A percentile compares a stretch with the other conserved stretches of the same genome.
These are phyloP conservation scores for Oncorhynchus tshawytscha DNA, from an alignment of 2,113 vertebrate species.

Conservation along the genomic window DNA sequence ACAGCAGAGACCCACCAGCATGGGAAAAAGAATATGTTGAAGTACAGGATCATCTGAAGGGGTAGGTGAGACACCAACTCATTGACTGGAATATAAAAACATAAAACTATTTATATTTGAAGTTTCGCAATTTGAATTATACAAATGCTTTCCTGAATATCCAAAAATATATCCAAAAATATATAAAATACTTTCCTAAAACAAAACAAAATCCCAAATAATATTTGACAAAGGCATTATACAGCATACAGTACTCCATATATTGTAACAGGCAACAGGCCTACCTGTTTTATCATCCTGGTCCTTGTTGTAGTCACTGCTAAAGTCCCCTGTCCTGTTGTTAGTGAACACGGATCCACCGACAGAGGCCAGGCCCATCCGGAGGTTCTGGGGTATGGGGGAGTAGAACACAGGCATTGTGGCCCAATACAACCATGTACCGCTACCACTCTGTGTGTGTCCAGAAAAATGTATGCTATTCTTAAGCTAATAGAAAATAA, in stretches of 20 bases:
- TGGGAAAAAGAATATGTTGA: slow-evolving; percentile 79
- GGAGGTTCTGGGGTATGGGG: slow-evolving; percentile 72
- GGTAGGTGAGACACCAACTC: slow-evolving; percentile 78
- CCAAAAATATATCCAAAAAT: too few species aligned
- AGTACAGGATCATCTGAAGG: slow-evolving; percentile 85
- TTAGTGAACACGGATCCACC: slow-evolving; percentile 75
- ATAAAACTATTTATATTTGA: neutral
- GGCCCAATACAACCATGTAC: too few species aligned
- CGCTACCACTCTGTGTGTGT: neutral
- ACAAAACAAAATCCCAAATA: too few species aligned
- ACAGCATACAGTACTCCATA: slow-evolving; percentile 8
- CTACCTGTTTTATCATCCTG: slow-evolving; percentile 69
- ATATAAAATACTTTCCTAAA: too few species aligned
- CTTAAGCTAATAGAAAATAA: too few species aligned
- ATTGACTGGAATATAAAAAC: slow-evolving; percentile 41
- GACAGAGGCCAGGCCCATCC: slow-evolving; percentile 67
- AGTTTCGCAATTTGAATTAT: neutral
- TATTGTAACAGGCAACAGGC: slow-evolving; percentile 3
- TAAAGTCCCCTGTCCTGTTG: slow-evolving; percentile 75
- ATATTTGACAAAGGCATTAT: neutral
- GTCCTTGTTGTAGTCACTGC: slow-evolving; percentile 47
- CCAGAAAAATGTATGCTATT: too few species aligned
- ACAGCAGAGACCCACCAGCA: slow-evolving; percentile 82
- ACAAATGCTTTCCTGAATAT: too few species aligned
- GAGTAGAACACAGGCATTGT: slow-evolving; percentile 72